Evolutionary conservation across 1,140 invertebrate species (phyloP).

Genomic region (Drosophila sechellia): DNA sequence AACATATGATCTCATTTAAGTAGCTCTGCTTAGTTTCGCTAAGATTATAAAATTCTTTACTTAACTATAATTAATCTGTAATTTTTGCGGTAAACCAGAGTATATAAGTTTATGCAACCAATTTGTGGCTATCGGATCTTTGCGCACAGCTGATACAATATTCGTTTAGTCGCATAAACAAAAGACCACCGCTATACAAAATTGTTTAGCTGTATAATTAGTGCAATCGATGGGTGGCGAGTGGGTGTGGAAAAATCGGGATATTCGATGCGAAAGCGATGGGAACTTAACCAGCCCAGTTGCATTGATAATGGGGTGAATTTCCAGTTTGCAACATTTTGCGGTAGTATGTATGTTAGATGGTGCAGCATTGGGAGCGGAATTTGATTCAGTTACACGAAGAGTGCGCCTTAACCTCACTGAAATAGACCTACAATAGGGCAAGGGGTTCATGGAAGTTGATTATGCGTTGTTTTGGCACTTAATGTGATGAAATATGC

Average conservation of each 20-base stretch:
- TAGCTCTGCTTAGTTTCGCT: too few relatives aligned
- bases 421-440: slow-evolving; percentile 22
- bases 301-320: slow-evolving; percentile 36
- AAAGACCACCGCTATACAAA: slow-evolving; percentile 52
- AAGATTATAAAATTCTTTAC: too few relatives aligned
- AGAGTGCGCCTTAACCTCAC: slow-evolving; percentile 26
- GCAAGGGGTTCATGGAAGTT: slow-evolving; percentile 42
- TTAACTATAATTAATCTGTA: background rate
- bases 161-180: slow-evolving; percentile 54
- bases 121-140: slow-evolving; percentile 42
- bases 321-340: slow-evolving; percentile 32
- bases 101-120: slow-evolving; percentile 55
- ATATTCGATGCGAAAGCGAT: too few relatives aligned
- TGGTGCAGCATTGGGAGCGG: background rate
- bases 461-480: slow-evolving; percentile 82
- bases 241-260: background rate
- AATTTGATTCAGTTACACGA: slow-evolving; percentile 29
- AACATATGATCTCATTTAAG: too few relatives aligned
- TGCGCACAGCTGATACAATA: slow-evolving; percentile 22
- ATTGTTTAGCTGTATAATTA: slow-evolving; percentile 69
- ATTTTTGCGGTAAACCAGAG: slow-evolving; percentile 7
- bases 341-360: background rate
- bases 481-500: slow-evolving; percentile 83
- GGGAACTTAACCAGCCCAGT: slow-evolving; percentile 12
- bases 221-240: slow-evolving; percentile 49